These are phyloP conservation scores for Pedicia rivosa DNA, from an alignment of 2,888 invertebrate genomes.

Conservation along the genomic window DNA sequence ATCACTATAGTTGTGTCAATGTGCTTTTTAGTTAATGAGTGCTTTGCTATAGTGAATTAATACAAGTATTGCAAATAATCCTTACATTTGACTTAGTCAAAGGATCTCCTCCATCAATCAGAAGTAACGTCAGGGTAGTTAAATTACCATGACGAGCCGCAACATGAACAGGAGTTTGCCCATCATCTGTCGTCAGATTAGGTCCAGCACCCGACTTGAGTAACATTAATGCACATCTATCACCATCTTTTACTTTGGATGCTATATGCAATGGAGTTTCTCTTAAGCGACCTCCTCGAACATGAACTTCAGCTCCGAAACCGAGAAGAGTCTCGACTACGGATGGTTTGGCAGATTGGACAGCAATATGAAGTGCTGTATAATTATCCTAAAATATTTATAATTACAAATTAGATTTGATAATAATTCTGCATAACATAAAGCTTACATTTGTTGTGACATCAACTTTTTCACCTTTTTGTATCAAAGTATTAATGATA, in stretches of 20 bases:
- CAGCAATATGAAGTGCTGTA: constrained; percentile 95
- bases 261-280: constrained; percentile 97
- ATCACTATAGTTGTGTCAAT: too few relatives aligned
- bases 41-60: too few relatives aligned
- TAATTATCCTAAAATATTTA: constrained; percentile 64
- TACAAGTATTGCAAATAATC: too few relatives aligned
- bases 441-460: constrained; percentile 76
- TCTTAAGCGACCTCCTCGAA: constrained; percentile 71
- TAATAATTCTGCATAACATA: not conserved
- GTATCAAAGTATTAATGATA: constrained; percentile 87
- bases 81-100: constrained; percentile 75
- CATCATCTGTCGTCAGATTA: constrained; percentile 88
- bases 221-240: constrained; percentile 90
- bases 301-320: constrained; percentile 93
- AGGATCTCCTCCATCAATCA: constrained; percentile 92
- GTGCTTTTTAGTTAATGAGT: too few relatives aligned
- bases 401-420: constrained; percentile 1
- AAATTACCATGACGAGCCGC: constrained; percentile 87
- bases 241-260: constrained; percentile 81
- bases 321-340: constrained; percentile 93
- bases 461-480: constrained; percentile 94
- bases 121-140: constrained; percentile 64
- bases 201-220: constrained; percentile 95
- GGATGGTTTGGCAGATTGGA: constrained; percentile 82
- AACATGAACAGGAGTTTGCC: constrained; percentile 93